Evolutionary conservation across 2,888 invertebrate species (phyloP).

Genomic region (Pediacus dermestoides): DNA sequence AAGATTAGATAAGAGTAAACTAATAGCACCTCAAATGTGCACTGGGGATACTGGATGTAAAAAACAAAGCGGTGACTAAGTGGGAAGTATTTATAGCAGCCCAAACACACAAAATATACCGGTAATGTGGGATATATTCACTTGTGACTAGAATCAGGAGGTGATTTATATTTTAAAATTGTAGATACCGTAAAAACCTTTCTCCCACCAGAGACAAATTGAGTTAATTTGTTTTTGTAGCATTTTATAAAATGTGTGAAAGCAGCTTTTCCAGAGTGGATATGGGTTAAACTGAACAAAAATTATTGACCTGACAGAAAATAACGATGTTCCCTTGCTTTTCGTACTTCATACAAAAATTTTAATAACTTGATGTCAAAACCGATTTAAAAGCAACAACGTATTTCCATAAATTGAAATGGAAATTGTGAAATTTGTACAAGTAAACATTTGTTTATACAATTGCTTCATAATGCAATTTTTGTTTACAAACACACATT

Average conservation of each 20-base stretch:
- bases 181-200: conserved; percentile 11
- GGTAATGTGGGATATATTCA: conserved; percentile 3
- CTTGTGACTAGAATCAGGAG: background rate
- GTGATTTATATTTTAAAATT: conserved; percentile 13
- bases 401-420: too few species aligned
- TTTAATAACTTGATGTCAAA: too few species aligned
- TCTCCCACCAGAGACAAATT: conserved; percentile 10
- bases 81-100: conserved; percentile 7
- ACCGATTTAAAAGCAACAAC: conserved; percentile 5
- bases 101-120: conserved; percentile 2
- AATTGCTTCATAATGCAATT: too few species aligned
- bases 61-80: too few species aligned
- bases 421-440: too few species aligned
- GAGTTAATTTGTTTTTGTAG: conserved; percentile 14
- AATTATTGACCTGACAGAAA: conserved; percentile 11
- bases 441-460: too few species aligned
- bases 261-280: conserved; percentile 3
- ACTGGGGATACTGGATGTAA: too few species aligned
- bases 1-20: conserved; percentile 4
- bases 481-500: too few species aligned
- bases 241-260: conserved; percentile 7
- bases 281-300: conserved; percentile 7
- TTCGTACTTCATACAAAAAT: too few species aligned
- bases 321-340: conserved; percentile 8
- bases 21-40: conserved; percentile 4